These are phyloP conservation scores for Mythimna lalbum DNA, from an alignment of 2,888 invertebrate species.

Conservation along the genomic window DNA sequence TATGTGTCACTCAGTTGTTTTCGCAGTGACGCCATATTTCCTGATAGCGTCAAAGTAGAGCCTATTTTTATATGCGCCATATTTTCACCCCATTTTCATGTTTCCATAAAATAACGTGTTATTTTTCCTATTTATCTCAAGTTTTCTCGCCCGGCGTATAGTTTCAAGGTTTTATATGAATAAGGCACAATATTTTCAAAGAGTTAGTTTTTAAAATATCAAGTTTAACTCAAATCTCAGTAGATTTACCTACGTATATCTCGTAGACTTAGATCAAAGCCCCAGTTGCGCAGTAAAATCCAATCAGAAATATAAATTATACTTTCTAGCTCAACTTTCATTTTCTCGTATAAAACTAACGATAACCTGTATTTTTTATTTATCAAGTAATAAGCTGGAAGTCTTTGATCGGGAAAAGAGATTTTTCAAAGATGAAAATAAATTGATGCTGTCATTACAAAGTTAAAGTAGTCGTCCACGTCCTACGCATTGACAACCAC, in stretches of 20 bases:
- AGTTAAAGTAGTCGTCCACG: conserved; percentile 8
- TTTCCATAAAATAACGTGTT: conserved; percentile 6
- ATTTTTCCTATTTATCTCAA: conserved; percentile 7
- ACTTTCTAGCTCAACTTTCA: not conserved
- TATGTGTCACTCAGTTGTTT: conserved; percentile 21
- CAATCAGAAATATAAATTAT: not conserved
- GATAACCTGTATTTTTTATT: not conserved
- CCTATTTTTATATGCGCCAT: conserved; percentile 20
- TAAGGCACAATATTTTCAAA: too few relatives aligned
- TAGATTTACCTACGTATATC: not conserved
- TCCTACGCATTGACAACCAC: conserved; percentile 10
- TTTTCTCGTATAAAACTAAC: not conserved
- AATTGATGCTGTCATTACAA: conserved; percentile 22
- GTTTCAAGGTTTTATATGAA: not conserved
- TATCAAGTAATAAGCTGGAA: not conserved
- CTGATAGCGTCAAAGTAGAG: conserved; percentile 9
- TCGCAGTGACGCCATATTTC: not conserved
- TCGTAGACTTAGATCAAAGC: not conserved
- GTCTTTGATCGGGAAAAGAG: not conserved
- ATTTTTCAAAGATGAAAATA: not conserved
- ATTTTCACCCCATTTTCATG: conserved; percentile 14
- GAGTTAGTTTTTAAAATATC: not conserved
- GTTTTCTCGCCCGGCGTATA: not conserved
- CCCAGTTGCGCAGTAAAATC: not conserved
- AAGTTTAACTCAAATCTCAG: not conserved